phyloP scores from a whole-genome alignment of 2,113 vertebrate species.

The Loxodonta africana region DNA sequence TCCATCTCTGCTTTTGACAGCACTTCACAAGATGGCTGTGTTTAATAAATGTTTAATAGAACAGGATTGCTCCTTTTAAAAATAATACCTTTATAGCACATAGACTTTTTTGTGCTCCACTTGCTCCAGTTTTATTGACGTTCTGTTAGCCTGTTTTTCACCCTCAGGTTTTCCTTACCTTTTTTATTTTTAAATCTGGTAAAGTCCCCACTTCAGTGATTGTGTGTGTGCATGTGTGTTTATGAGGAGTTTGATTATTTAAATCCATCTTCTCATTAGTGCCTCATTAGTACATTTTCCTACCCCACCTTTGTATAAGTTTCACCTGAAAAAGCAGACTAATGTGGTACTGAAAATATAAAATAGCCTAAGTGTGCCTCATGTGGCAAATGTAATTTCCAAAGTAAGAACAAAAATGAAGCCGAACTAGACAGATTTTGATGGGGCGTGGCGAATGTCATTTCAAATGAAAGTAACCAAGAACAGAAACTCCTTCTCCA shows the following conservation, averaged over 20 bases:
- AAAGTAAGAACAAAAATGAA: neutral
- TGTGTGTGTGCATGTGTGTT: neutral
- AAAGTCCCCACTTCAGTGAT: neutral
- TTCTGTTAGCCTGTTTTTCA: neutral
- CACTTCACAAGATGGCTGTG: constrained; percentile 33
- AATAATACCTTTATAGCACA: constrained; percentile 51
- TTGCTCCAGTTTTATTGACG: neutral
- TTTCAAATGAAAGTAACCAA: neutral
- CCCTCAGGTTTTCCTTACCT: neutral
- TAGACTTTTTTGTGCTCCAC: neutral
- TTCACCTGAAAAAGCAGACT: neutral
- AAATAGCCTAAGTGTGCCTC: neutral
- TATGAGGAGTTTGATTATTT: neutral
- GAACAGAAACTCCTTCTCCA: neutral
- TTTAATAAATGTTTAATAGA: constrained; percentile 61
- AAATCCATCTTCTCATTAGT: neutral
- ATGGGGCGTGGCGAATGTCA: neutral
- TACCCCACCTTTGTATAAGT: neutral
- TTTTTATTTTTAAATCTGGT: neutral
- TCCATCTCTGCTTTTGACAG: constrained; percentile 63
- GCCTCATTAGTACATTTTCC: neutral
- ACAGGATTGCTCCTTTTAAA: constrained; percentile 37
- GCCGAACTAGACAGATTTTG: neutral
- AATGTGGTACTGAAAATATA: neutral
- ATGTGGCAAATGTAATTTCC: neutral